A percentile compares a stretch with the other conserved stretches of the same genome.
Evolutionary conservation across 2,797 vertebrate genomes (phyloP).

Genomic region (Allobates femoralis): DNA sequence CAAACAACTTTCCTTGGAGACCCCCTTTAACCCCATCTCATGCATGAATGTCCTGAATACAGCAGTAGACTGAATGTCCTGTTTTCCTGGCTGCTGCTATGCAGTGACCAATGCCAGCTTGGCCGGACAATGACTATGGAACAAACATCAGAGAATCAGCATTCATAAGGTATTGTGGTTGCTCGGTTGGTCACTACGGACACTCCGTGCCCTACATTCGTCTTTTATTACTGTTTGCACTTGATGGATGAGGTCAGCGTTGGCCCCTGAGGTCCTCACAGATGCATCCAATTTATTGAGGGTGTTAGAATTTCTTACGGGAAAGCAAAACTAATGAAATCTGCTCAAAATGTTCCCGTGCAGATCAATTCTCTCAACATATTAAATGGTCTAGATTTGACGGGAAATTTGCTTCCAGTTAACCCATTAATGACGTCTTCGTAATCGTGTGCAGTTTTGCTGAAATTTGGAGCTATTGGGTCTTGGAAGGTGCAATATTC

Average conservation of each 20-base stretch:
- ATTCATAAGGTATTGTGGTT: background rate
- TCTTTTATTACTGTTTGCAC: constrained; percentile 16
- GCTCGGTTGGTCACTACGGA: constrained; percentile 31
- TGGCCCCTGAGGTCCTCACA: background rate
- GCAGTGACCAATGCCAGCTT: background rate
- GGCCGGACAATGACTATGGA: constrained; percentile 25
- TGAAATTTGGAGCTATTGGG: too few relatives aligned
- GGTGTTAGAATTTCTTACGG: background rate
- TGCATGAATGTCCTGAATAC: background rate
- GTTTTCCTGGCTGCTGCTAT: constrained; percentile 15
- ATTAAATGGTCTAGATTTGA: background rate
- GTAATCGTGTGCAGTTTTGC: background rate
- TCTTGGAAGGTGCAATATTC: too few relatives aligned
- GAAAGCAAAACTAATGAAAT: background rate
- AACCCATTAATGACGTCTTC: background rate
- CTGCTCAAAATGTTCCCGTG: background rate
- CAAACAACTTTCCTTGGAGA: background rate
- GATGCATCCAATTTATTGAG: background rate
- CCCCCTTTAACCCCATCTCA: background rate
- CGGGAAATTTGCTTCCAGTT: background rate
- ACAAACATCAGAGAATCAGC: constrained; percentile 39
- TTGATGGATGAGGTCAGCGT: constrained; percentile 43
- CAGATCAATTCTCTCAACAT: background rate
- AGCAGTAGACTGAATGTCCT: background rate
- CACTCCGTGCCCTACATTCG: constrained; percentile 23